Conservation (phyloP, 2,113 vertebrate genomes). For the Passer montanus region DNA sequence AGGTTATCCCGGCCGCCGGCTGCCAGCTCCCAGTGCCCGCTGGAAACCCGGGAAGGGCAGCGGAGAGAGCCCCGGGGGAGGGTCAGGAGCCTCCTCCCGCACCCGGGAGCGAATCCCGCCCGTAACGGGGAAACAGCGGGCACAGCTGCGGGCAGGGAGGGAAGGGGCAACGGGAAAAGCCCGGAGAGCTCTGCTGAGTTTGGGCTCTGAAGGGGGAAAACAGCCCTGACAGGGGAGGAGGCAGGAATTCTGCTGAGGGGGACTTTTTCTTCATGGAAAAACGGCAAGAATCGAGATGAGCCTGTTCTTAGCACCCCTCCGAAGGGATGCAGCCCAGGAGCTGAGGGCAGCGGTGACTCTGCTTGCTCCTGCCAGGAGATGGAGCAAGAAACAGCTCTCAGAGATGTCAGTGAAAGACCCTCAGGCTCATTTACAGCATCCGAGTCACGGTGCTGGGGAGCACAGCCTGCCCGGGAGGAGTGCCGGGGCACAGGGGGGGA, state of each 20-base stretch:
- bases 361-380: neutral
- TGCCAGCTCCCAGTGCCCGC: neutral
- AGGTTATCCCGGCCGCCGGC: neutral
- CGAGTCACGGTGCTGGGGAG: rapidly evolving
- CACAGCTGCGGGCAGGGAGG: neutral
- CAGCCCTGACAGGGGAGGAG: rapidly evolving
- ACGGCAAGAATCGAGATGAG: neutral
- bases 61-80: rapidly evolving
- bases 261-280: neutral
- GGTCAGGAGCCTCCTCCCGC: rapidly evolving
- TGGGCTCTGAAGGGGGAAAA: neutral
- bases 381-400: neutral
- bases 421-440: neutral
- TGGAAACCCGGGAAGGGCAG: neutral
- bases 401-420: neutral
- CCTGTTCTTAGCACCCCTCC: neutral
- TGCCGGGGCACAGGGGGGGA: rapidly evolving
- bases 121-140: rapidly evolving
- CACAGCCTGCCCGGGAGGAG: neutral
- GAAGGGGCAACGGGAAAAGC: neutral
- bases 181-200: neutral
- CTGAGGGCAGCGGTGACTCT: rapidly evolving
- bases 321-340: rapidly evolving
- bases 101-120: rapidly evolving
- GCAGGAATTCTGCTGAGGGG: neutral